phyloP scores from a whole-genome alignment of 2,888 invertebrate genomes.

The Lampropteryx suffumata region DNA sequence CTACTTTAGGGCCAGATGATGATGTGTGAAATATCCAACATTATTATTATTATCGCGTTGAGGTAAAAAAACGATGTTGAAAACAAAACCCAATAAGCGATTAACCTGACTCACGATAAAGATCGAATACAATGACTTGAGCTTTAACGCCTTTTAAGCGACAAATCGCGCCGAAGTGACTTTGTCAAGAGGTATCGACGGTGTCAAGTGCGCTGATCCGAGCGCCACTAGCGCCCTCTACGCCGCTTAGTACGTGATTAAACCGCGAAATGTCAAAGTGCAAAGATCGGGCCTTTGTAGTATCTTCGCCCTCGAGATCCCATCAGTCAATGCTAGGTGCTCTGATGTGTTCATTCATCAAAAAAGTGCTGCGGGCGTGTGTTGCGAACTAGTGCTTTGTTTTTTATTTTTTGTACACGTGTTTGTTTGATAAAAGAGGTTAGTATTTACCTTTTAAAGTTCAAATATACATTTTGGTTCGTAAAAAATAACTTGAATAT shows the following conservation, averaged over 20 bases:
- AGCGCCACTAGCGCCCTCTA: slow-evolving; percentile 57
- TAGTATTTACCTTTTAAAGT: background rate
- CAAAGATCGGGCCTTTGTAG: slow-evolving; percentile 77
- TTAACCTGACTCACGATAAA: slow-evolving; percentile 41
- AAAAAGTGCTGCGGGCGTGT: slow-evolving; percentile 57
- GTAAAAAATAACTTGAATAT: no score
- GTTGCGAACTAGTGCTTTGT: slow-evolving; percentile 31
- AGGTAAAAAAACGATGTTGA: background rate
- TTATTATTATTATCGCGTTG: no score
- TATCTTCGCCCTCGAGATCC: slow-evolving; percentile 39
- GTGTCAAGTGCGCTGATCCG: slow-evolving; percentile 72
- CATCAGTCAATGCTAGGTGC: slow-evolving; percentile 64
- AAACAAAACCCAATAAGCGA: slow-evolving; percentile 18
- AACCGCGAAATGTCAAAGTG: slow-evolving; percentile 81
- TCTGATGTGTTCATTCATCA: slow-evolving; percentile 75
- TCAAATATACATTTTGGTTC: no score
- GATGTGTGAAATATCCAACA: no score
- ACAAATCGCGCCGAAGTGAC: slow-evolving; percentile 59
- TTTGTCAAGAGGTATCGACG: slow-evolving; percentile 65
- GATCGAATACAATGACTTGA: slow-evolving; percentile 38
- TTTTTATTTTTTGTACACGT: slow-evolving; percentile 18
- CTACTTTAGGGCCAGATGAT: no score
- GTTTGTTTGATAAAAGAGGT: slow-evolving; percentile 6
- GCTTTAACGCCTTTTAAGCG: slow-evolving; percentile 29
- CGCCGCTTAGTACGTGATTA: slow-evolving; percentile 75